These are phyloP conservation scores for Phyllotreta striolata DNA, from an alignment of 2,888 invertebrate species.

Conservation along the genomic window DNA sequence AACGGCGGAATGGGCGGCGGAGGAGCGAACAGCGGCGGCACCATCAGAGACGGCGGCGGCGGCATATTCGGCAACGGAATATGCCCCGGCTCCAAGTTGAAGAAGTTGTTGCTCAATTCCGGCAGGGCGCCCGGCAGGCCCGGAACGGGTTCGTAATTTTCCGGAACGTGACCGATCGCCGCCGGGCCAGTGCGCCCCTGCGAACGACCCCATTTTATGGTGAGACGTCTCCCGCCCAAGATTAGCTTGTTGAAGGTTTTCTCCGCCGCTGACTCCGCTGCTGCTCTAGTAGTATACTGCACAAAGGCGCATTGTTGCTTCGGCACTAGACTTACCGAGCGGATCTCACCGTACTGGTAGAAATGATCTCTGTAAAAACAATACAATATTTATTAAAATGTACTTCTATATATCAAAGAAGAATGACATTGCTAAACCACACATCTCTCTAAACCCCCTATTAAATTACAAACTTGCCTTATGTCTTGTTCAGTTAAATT, in stretches of 20 bases:
- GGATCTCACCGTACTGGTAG: slow-evolving; percentile 98
- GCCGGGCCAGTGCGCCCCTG: slow-evolving; percentile 74
- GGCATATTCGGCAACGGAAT: slow-evolving; percentile 61
- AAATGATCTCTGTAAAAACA: slow-evolving; percentile 80
- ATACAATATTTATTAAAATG: not conserved
- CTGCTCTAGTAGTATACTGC: slow-evolving; percentile 88
- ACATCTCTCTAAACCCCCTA: not conserved
- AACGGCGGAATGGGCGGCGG: slow-evolving; percentile 68
- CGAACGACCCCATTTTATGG: slow-evolving; percentile 99
- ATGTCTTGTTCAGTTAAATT: slow-evolving; percentile 91
- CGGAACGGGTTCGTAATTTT: slow-evolving; percentile 77
- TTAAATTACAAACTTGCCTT: slow-evolving; percentile 57
- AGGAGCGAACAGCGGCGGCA: slow-evolving; percentile 69
- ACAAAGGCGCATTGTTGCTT: slow-evolving; percentile 97
- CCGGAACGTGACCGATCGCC: slow-evolving; percentile 62
- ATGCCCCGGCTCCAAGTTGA: slow-evolving; percentile 68
- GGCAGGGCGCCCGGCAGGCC: slow-evolving; percentile 78
- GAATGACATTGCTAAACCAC: not conserved
- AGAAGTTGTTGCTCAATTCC: slow-evolving; percentile 73
- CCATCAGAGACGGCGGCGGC: slow-evolving; percentile 61
- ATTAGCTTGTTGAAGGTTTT: slow-evolving; percentile 94
- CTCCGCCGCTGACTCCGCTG: slow-evolving; percentile 94
- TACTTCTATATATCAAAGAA: not conserved
- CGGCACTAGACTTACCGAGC: slow-evolving; percentile 89
- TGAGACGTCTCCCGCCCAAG: slow-evolving; percentile 82